Percentiles rank a stretch among this genome's conserved stretches.
phyloP scores from a whole-genome alignment of 2,113 vertebrate genomes.

The Misgurnus mizolepis region DNA sequence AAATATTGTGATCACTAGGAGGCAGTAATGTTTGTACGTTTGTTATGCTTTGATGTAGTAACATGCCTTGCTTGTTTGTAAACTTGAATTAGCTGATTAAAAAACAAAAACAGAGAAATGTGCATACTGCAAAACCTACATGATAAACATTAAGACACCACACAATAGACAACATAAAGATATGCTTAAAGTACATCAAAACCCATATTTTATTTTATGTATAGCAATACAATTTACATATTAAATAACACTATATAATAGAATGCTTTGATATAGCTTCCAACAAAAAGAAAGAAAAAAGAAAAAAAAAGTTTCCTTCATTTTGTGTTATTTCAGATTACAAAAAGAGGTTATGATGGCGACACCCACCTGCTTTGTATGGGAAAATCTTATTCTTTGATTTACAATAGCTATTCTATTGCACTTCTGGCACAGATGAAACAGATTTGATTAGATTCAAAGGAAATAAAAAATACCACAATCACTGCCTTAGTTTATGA shows the following conservation, averaged over 20 bases:
- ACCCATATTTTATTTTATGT: slow-evolving; percentile 99
- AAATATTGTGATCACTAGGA: no score
- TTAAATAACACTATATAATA: slow-evolving; percentile 98
- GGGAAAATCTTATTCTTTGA: slow-evolving; percentile 78
- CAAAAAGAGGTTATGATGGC: slow-evolving; percentile 72
- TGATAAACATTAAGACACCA: background rate
- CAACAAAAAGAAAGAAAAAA: slow-evolving; percentile 75
- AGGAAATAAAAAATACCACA: slow-evolving; percentile 76
- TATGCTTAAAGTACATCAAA: slow-evolving; percentile 88
- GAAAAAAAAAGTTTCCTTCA: slow-evolving; percentile 38
- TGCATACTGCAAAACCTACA: no score
- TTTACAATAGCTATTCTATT: slow-evolving; percentile 82
- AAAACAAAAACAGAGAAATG: no score
- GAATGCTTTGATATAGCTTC: slow-evolving; percentile 96
- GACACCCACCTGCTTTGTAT: slow-evolving; percentile 76
- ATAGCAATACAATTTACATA: slow-evolving; percentile 99
- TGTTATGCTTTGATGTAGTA: no score
- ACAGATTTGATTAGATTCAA: slow-evolving; percentile 50
- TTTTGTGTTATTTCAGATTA: slow-evolving; percentile 76
- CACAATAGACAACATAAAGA: slow-evolving; percentile 43
- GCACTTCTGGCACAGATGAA: slow-evolving; percentile 80
- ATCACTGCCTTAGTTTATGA: slow-evolving; percentile 85
- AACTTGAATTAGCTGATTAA: no score
- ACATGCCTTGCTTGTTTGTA: no score
- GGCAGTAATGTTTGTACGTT: background rate